Evolutionary conservation across 2,113 vertebrate genomes (phyloP), one percentile per base, ranked within the genome.

Genomic region (Gorilla gorilla): DNA sequence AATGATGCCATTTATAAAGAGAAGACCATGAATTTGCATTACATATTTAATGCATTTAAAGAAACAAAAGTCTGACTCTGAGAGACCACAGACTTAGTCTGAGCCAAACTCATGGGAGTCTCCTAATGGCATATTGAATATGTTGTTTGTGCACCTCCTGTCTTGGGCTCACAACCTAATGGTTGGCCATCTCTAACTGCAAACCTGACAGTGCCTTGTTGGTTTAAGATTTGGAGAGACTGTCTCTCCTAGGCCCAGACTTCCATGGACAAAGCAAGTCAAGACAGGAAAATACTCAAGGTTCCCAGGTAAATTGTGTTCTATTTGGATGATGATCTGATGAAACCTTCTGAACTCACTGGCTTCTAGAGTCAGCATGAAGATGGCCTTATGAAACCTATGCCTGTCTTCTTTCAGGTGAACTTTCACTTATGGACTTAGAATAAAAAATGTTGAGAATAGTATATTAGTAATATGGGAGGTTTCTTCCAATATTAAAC

Each of bases 401-500:
- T 7, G 30, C 43, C 25, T 45, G 6, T 61, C n/a, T 55, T 89
- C 55, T 92, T 89, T 66, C 7, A 2, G 2, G 0, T 92, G 30
- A 90, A 35, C 48, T 79, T 92, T n/a, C 48, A 50, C 55, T 35
- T 84, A 43, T 3, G 55, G 66, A 59, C 25, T 68, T 92, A 30
- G 40, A 84, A 81, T 35, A 90, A 85, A 79, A 78, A 61, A 20
- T 45, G 17, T 35, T 80, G 50, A 92, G 38, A 61, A 25, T 32
- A 57, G 85, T 96, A 85, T 83, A 38, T 92, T 88, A 61, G 50
- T 75, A 86, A 82, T 80, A 84, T 57, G 76, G 88, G 78, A 40
- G 10, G 18, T 89, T 94, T 94, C 78, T 27, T 84, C 13, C 32
- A 61, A 7, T 89, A n/a, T n/a, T 52, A 92, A 50, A 59, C 6